Evolutionary conservation across 1,140 invertebrate genomes (phyloP).

Genomic region (Dinoponera quadriceps): DNA sequence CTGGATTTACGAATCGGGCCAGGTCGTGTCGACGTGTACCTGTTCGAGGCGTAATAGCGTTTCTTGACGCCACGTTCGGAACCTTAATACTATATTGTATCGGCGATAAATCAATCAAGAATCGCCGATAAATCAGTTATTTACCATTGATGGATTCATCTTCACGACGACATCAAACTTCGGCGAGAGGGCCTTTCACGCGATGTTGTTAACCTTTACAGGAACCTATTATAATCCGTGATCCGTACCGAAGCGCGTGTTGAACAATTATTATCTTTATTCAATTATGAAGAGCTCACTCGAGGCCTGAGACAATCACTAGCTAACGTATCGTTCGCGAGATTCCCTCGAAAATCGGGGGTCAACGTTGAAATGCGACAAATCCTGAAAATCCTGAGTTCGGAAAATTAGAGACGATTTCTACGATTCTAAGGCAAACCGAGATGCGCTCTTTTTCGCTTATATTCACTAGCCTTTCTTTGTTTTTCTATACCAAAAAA

Average conservation of each 20-base stretch:
- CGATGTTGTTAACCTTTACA: constrained; percentile 6
- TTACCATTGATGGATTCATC: constrained; percentile 17
- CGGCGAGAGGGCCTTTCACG: neutral
- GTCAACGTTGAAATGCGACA: too few species aligned
- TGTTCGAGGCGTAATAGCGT: constrained; percentile 24
- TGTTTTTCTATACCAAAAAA: too few species aligned
- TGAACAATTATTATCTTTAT: neutral
- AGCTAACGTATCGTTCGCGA: too few species aligned
- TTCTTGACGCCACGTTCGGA: constrained; percentile 34
- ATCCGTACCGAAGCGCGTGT: neutral
- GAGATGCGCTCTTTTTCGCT: too few species aligned
- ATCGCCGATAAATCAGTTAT: constrained; percentile 64
- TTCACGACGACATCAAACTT: constrained; percentile 1
- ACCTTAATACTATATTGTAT: constrained; percentile 11
- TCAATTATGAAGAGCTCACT: neutral
- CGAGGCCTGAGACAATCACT: too few species aligned
- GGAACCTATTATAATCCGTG: neutral
- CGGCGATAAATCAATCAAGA: constrained; percentile 61
- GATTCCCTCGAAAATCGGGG: too few species aligned
- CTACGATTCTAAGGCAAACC: too few species aligned
- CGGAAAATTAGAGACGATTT: too few species aligned
- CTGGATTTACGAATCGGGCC: constrained; percentile 36
- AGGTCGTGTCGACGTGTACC: constrained; percentile 21
- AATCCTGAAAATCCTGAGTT: too few species aligned
- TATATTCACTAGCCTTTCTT: too few species aligned